These are phyloP conservation scores for Morpho helenor DNA, from an alignment of 2,888 invertebrate species.

Conservation along the genomic window DNA sequence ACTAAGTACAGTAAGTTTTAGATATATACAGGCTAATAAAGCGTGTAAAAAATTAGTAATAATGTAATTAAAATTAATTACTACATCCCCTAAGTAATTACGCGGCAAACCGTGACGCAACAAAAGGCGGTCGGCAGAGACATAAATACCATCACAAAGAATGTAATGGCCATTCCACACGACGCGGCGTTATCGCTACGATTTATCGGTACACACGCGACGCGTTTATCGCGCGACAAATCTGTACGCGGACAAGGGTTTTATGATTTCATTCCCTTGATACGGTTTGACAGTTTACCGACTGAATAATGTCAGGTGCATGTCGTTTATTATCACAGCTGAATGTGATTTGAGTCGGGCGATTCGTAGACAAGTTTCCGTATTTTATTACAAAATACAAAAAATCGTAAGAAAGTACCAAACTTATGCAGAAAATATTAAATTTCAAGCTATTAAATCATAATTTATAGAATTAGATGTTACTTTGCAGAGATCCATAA, in stretches of 20 bases:
- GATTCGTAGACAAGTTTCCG: not conserved
- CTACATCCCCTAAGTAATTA: not conserved
- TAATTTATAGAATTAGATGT: too few relatives aligned
- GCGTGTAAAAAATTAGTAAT: not conserved
- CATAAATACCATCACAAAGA: conserved; percentile 28
- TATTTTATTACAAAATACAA: not conserved
- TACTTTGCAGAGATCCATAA: too few relatives aligned
- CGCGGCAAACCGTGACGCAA: conserved; percentile 18
- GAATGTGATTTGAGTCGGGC: not conserved
- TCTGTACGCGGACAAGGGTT: conserved; percentile 44
- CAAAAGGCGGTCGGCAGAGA: conserved; percentile 21
- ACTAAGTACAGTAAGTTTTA: too few relatives aligned
- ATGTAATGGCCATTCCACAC: conserved; percentile 35
- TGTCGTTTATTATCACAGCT: conserved; percentile 15
- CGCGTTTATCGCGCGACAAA: conserved; percentile 49
- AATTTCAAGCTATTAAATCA: too few relatives aligned
- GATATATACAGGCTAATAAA: too few relatives aligned
- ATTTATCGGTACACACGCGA: conserved; percentile 49
- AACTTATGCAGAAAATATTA: too few relatives aligned
- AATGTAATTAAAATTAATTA: conserved; percentile 9
- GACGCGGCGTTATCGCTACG: conserved; percentile 46
- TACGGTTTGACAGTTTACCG: conserved; percentile 49
- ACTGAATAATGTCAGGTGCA: conserved; percentile 24
- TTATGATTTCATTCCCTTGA: conserved; percentile 58
- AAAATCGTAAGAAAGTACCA: not conserved